Percentiles rank a stretch among this genome's conserved stretches.
phyloP scores from a whole-genome alignment of 2,113 vertebrate genomes.

The Pantherophis guttatus region DNA sequence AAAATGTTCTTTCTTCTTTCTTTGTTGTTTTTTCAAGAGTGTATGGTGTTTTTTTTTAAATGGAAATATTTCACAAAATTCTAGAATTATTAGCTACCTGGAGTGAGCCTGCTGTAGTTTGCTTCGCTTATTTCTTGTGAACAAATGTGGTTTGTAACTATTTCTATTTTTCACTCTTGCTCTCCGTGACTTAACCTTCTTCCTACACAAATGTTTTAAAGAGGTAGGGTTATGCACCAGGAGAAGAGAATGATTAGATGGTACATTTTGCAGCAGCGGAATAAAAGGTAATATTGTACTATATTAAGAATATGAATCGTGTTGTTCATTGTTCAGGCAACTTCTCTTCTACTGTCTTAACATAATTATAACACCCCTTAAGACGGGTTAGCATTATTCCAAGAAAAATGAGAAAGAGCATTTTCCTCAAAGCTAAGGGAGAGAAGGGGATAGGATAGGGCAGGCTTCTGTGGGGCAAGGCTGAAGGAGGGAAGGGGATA shows the following conservation, averaged over 20 bases:
- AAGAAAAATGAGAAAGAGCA: not conserved
- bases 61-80: slow-evolving; percentile 52
- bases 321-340: not conserved
- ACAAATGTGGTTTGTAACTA: slow-evolving; percentile 29
- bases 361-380: not conserved
- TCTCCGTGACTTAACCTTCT: slow-evolving; percentile 37
- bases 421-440: not conserved
- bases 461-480: not conserved
- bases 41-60: not conserved
- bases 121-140: slow-evolving; percentile 16
- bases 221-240: slow-evolving; percentile 11
- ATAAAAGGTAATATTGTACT: not conserved
- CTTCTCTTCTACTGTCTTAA: not conserved
- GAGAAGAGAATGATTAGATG: slow-evolving; percentile 23
- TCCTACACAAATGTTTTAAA: slow-evolving; percentile 29
- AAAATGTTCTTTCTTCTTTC: not conserved
- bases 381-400: not conserved
- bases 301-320: not conserved
- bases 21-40: slow-evolving; percentile 40
- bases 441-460: no score
- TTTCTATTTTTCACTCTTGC: slow-evolving; percentile 27
- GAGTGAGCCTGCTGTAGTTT: slow-evolving; percentile 15
- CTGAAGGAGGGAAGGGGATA: no score
- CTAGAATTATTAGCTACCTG: not conserved
- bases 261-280: not conserved